phyloP scores from a whole-genome alignment of 2,797 vertebrate genomes.

The Odontamblyopus lacepedii region DNA sequence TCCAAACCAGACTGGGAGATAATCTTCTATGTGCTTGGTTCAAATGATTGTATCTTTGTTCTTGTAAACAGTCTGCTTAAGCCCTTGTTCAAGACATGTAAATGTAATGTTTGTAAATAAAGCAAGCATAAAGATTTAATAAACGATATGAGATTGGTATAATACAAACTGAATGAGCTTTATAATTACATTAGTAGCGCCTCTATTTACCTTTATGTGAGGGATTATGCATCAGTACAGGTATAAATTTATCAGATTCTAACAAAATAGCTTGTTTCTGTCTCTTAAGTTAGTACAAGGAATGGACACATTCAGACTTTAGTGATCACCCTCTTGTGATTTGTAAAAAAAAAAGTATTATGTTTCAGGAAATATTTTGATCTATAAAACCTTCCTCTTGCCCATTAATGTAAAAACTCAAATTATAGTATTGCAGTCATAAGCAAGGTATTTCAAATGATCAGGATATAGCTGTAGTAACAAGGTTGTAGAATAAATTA shows the following conservation, averaged over 20 bases:
- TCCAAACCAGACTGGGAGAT: conserved; percentile 40
- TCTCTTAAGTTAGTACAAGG: no score
- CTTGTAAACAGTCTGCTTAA: conserved; percentile 51
- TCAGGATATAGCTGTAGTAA: neutral
- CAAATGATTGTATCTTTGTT: conserved; percentile 75
- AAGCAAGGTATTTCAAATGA: neutral
- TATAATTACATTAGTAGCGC: neutral
- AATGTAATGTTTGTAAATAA: conserved; percentile 74
- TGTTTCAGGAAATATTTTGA: neutral
- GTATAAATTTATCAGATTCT: neutral
- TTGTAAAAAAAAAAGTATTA: neutral
- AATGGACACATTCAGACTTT: no score
- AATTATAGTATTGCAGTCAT: neutral
- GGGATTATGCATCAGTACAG: neutral
- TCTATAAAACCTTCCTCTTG: neutral
- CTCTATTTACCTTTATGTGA: neutral
- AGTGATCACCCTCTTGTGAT: no score
- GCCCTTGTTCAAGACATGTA: conserved; percentile 62
- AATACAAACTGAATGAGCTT: neutral
- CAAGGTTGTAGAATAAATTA: neutral
- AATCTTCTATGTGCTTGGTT: conserved; percentile 57
- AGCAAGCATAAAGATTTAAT: conserved; percentile 63
- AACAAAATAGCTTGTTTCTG: neutral
- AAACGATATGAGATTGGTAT: conserved; percentile 47
- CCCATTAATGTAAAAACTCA: neutral